Evolutionary conservation across 2,888 invertebrate species (phyloP).

Genomic region (Hydropsyche betteni): DNA sequence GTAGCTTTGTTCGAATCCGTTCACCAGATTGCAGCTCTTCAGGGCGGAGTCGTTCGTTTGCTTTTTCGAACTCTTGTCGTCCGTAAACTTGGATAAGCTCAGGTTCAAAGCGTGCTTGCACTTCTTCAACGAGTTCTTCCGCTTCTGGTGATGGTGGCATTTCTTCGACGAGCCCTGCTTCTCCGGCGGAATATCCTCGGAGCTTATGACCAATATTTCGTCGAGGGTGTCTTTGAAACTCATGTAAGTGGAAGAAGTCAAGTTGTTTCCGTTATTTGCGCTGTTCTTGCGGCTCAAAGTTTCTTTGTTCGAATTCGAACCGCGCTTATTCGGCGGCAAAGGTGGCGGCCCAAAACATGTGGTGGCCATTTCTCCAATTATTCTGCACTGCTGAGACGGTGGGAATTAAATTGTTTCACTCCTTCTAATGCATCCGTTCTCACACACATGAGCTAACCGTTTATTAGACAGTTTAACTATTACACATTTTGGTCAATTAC

Average conservation of each 20-base stretch:
- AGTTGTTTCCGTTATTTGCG: conserved; percentile 17
- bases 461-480: conserved; percentile 16
- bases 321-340: conserved; percentile 65
- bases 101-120: conserved; percentile 51
- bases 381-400: not conserved
- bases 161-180: conserved; percentile 42
- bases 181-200: conserved; percentile 58
- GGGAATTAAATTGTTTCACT: conserved; percentile 21
- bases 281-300: conserved; percentile 47
- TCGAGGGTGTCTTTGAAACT: conserved; percentile 61
- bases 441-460: conserved; percentile 21
- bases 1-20: conserved; percentile 48
- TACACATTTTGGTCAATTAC: conserved; percentile 30
- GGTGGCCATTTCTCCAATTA: conserved; percentile 62
- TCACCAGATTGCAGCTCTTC: conserved; percentile 49
- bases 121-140: conserved; percentile 50
- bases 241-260: conserved; percentile 60
- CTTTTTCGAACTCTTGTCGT: conserved; percentile 45
- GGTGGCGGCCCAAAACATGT: conserved; percentile 69
- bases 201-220: conserved; percentile 63
- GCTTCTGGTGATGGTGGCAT: conserved; percentile 49
- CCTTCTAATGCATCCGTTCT: conserved; percentile 18
- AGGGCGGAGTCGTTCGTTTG: conserved; percentile 40
- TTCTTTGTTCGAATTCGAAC: conserved; percentile 43
- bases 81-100: conserved; percentile 47